Conservation (phyloP, 2,797 vertebrate species). For the Tinamus major region DNA sequence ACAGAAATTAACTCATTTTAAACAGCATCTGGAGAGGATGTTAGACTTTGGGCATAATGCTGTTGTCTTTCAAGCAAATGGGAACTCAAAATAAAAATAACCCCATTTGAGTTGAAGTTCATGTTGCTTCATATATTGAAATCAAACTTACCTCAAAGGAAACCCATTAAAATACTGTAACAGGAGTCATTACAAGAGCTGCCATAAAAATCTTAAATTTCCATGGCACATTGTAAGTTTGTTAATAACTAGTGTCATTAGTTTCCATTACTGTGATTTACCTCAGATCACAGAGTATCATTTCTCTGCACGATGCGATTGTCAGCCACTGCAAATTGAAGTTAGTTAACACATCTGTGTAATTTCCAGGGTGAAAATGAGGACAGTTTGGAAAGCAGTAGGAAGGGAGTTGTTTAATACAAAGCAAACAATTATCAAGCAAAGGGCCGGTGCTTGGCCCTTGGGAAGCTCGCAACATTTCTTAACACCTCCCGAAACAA, state of each 20-base stretch:
- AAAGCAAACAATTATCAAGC: slow-evolving; percentile 92
- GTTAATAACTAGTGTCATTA: slow-evolving; percentile 84
- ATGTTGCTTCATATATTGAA: slow-evolving; percentile 54
- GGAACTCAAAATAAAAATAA: not conserved
- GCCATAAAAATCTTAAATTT: slow-evolving; percentile 81
- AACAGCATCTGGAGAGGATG: not conserved
- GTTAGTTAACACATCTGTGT: slow-evolving; percentile 92
- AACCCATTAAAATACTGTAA: slow-evolving; percentile 83
- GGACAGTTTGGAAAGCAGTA: slow-evolving; percentile 84
- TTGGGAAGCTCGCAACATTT: slow-evolving; percentile 82
- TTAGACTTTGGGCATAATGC: not conserved
- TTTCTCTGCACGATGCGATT: slow-evolving; percentile 83
- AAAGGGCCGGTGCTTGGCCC: slow-evolving; percentile 85
- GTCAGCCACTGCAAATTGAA: slow-evolving; percentile 87
- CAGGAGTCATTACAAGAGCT: slow-evolving; percentile 79
- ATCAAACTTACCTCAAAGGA: slow-evolving; percentile 80
- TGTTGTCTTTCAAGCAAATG: slow-evolving; percentile 3
- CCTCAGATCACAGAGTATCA: slow-evolving; percentile 86
- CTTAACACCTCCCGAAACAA: slow-evolving; percentile 87
- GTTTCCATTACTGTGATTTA: slow-evolving; percentile 85
- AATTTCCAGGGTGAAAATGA: slow-evolving; percentile 92
- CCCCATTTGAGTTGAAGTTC: slow-evolving; percentile 48
- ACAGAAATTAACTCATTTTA: not conserved
- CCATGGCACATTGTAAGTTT: slow-evolving; percentile 78
- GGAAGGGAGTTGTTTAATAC: slow-evolving; percentile 84